A percentile compares a stretch with the other conserved stretches of the same genome.
Conservation (phyloP, 2,113 vertebrate genomes). For the Siniperca knerii region DNA sequence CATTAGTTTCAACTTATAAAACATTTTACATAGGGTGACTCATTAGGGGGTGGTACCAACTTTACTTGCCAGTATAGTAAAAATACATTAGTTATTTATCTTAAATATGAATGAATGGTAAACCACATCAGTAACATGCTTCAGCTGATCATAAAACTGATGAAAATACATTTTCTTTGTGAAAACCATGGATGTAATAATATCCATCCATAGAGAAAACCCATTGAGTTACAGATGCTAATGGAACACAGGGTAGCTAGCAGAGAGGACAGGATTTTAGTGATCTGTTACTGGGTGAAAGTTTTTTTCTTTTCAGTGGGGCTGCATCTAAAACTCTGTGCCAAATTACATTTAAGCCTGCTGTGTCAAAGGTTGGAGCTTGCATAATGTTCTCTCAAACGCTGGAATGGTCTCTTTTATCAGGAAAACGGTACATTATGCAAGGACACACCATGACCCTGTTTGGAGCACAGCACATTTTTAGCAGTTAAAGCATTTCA, state of each 20-base stretch:
- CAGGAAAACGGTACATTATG: constrained; percentile 46
- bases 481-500: constrained; percentile 43
- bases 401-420: constrained; percentile 51
- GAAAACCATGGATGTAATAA: background rate
- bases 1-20: background rate
- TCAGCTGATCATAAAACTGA: background rate
- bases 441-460: constrained; percentile 29
- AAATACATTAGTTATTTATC: background rate
- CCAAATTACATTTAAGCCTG: constrained; percentile 57
- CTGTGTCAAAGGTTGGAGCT: constrained; percentile 64
- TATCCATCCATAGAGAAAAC: background rate
- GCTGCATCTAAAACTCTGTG: constrained; percentile 45
- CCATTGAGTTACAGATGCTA: background rate
- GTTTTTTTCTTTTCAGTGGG: constrained; percentile 25
- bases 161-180: background rate
- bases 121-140: background rate
- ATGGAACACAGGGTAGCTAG: background rate
- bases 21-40: background rate
- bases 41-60: background rate
- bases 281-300: constrained; percentile 28
- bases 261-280: background rate
- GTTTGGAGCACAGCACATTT: constrained; percentile 27
- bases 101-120: background rate
- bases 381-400: constrained; percentile 57
- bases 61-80: background rate